A percentile compares a stretch with the other conserved stretches of the same genome.
Evolutionary conservation across 2,113 vertebrate genomes (phyloP).

Genomic region (Climacteris rufus): DNA sequence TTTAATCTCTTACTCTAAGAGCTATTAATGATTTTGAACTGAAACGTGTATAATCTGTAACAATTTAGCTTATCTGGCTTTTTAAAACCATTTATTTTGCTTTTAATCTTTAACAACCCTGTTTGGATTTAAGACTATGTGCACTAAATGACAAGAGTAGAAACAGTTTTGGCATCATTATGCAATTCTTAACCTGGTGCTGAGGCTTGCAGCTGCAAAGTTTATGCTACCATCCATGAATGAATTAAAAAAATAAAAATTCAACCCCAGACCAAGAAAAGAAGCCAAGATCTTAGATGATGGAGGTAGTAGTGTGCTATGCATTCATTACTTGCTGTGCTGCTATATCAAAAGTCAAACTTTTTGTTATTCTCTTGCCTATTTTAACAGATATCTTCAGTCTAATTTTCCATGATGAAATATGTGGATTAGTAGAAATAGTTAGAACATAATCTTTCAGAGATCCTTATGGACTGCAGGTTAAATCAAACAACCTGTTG

Average conservation of each 20-base stretch:
- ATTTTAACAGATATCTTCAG: background rate
- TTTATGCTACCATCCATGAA: background rate
- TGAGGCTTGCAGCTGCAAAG: background rate
- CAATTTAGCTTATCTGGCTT: conserved; percentile 56
- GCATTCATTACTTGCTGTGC: background rate
- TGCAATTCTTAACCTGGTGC: background rate
- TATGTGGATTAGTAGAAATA: background rate
- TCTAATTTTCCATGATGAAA: background rate
- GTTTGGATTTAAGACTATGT: background rate
- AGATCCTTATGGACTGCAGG: background rate
- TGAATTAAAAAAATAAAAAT: background rate
- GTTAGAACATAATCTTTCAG: background rate
- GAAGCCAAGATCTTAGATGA: background rate
- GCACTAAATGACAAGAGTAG: background rate
- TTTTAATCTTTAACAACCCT: conserved; percentile 35
- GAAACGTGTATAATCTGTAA: conserved; percentile 51
- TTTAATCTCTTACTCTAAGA: conserved; percentile 43
- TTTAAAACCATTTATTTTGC: conserved; percentile 49
- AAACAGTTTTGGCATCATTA: background rate
- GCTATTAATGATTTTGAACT: conserved; percentile 55
- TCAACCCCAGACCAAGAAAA: background rate
- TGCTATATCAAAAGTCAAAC: background rate
- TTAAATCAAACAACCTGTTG: background rate
- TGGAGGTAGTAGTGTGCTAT: background rate
- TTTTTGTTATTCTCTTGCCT: background rate